These are phyloP conservation scores for Heliothis peltigera DNA, from an alignment of 2,888 invertebrate species.

Conservation along the genomic window DNA sequence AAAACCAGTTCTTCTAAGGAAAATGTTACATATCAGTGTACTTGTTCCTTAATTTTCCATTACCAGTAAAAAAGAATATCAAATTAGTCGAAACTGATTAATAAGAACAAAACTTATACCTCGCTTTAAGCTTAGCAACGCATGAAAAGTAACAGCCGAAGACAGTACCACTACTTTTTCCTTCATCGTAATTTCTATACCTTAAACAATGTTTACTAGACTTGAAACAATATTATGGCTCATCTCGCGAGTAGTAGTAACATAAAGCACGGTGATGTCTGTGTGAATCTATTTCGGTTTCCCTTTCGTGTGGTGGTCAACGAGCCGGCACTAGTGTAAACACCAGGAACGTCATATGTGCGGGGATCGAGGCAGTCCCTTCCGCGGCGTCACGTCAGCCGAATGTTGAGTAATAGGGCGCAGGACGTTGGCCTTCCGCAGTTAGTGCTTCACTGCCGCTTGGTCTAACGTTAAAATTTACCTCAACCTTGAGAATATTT, in stretches of 20 bases:
- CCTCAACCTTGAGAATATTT: not conserved
- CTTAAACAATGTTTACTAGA: conserved; percentile 25
- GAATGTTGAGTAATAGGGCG: conserved; percentile 76
- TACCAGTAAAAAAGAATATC: too few species aligned
- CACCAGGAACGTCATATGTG: conserved; percentile 68
- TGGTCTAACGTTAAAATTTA: conserved; percentile 40
- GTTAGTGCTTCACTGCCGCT: conserved; percentile 57
- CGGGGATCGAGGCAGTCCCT: conserved; percentile 73
- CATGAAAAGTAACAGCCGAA: not conserved
- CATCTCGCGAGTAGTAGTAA: conserved; percentile 43
- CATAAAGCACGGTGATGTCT: conserved; percentile 55
- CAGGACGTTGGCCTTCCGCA: conserved; percentile 82
- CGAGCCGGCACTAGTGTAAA: conserved; percentile 71
- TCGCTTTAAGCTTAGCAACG: not conserved
- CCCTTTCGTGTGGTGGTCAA: conserved; percentile 74
- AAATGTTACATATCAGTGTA: not conserved
- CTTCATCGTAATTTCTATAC: conserved; percentile 1
- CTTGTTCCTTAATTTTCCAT: too few species aligned
- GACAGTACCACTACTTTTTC: not conserved
- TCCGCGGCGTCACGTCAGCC: conserved; percentile 71
- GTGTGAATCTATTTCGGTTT: conserved; percentile 69
- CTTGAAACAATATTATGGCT: conserved; percentile 37
- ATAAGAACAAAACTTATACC: too few species aligned
- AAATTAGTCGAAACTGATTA: too few species aligned
- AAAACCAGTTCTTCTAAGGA: not conserved